Percentiles rank a stretch among this genome's conserved stretches.
phyloP scores from a whole-genome alignment of 2,797 vertebrate species.

The Sitta carolinensis region DNA sequence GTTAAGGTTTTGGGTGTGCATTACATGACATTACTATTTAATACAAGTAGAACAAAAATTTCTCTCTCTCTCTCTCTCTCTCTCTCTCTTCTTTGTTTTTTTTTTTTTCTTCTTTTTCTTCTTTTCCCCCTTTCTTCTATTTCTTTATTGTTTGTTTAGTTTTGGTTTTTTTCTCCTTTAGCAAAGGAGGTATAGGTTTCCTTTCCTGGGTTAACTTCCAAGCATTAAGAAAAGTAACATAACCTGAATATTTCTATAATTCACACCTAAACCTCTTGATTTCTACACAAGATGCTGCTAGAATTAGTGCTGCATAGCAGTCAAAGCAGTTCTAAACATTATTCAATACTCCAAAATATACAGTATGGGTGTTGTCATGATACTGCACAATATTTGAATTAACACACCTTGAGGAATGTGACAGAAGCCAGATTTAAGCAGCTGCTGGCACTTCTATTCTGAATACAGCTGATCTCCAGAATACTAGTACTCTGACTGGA shows the following conservation, averaged over 20 bases:
- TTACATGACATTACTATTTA: background rate
- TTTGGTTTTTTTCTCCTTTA: rapidly evolving
- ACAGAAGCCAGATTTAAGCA: background rate
- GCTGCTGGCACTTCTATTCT: background rate
- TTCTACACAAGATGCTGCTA: background rate
- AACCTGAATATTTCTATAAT: background rate
- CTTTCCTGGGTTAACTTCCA: background rate
- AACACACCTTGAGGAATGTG: background rate
- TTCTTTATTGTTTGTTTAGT: background rate
- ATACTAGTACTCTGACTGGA: background rate
- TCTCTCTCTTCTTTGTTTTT: background rate
- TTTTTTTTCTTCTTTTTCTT: rapidly evolving
- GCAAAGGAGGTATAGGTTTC: background rate
- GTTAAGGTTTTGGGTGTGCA: slow-evolving; percentile 1
- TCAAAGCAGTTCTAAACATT: background rate
- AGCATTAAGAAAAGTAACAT: background rate
- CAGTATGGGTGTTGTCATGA: background rate
- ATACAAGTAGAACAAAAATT: background rate
- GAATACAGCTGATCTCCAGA: background rate
- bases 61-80: background rate
- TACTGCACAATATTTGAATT: background rate
- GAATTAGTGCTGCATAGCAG: background rate
- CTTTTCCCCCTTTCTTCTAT: rapidly evolving
- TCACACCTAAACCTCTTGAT: background rate
- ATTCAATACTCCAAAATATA: background rate